Conservation (phyloP, 2,113 vertebrate species). For the Caranx melampygus region DNA sequence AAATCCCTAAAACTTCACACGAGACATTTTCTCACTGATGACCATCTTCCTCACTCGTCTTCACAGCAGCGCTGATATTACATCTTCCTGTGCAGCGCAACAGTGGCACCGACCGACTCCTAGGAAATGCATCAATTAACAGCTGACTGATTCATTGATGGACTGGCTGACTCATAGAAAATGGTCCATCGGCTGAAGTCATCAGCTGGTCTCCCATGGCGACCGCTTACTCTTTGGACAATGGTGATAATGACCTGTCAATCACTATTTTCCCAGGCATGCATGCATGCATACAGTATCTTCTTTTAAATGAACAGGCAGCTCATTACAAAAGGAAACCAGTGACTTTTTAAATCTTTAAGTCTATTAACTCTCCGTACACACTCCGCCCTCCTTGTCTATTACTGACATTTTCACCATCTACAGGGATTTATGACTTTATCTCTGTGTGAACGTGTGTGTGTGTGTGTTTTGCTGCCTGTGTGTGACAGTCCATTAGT, state of each 20-base stretch:
- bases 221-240: not conserved
- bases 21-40: not conserved
- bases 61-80: not conserved
- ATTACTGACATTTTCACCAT: not conserved
- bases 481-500: conserved; percentile 12
- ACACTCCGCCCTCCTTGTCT: not conserved
- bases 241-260: conserved; percentile 24
- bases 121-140: not conserved
- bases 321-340: no score
- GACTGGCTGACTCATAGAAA: conserved; percentile 3
- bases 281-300: not conserved
- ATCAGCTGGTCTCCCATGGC: not conserved
- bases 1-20: no score
- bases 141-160: not conserved
- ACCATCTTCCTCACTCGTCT: not conserved
- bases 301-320: not conserved
- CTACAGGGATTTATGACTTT: not conserved
- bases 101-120: not conserved
- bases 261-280: not conserved
- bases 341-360: not conserved
- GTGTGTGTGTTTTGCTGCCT: not conserved
- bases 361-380: not conserved
- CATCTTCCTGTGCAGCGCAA: not conserved
- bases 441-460: not conserved
- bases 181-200: not conserved